Evolutionary conservation across 2,113 vertebrate species (phyloP).

Genomic region (Paramisgurnus dabryanus): DNA sequence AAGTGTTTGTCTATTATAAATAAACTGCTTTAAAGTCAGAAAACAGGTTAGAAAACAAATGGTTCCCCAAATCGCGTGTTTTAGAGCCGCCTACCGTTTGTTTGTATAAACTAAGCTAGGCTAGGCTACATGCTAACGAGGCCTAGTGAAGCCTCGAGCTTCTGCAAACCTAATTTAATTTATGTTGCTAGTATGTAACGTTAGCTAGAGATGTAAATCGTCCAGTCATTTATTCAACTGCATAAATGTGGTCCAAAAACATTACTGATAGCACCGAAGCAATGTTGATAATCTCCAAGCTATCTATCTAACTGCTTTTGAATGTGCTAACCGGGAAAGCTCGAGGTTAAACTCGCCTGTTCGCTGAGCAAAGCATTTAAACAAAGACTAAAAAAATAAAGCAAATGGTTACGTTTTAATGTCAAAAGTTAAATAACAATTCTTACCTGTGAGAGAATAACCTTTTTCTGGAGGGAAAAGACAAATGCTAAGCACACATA

Average conservation of each 20-base stretch:
- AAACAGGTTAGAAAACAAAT: not conserved
- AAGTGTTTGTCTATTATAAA: not conserved
- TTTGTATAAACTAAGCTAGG: constrained; percentile 31
- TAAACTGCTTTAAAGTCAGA: not conserved
- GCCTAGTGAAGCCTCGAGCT: not conserved
- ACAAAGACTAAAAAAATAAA: not conserved
- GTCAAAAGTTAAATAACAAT: not conserved
- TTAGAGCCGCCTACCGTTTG: constrained; percentile 43
- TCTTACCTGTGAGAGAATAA: constrained; percentile 39
- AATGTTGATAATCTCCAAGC: not conserved
- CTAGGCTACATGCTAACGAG: constrained; percentile 38
- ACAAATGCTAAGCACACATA: constrained; percentile 22
- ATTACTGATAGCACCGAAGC: not conserved
- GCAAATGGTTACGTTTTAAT: not conserved
- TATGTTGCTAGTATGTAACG: not conserved
- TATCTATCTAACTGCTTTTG: not conserved
- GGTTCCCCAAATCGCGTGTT: not conserved
- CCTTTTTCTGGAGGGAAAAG: constrained; percentile 43
- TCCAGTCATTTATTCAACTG: not conserved
- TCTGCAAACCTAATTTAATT: not conserved
- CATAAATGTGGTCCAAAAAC: no score
- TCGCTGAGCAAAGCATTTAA: not conserved
- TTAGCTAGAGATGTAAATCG: not conserved
- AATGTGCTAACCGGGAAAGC: not conserved
- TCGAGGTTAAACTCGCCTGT: constrained; percentile 50